Base-by-base conservation (phyloP, 2,113 vertebrate species). In the Rhinolophus sinicus region DNA sequence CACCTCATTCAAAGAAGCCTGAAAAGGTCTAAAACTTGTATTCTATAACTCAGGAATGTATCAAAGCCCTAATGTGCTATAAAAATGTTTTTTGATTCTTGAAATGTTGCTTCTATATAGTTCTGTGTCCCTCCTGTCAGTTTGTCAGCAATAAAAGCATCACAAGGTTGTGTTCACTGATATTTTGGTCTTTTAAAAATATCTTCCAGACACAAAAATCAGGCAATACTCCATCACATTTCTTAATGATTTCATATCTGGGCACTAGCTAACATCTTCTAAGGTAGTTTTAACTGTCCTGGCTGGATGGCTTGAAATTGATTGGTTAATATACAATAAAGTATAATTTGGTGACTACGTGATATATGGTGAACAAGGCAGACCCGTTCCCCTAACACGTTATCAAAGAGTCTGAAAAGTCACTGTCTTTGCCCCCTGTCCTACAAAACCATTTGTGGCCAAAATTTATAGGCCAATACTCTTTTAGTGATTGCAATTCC, bases 41-140 rank as follows among this genome's bases (percentile, higher is more conserved):
- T 91, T 77, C 40, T 67, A 14, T 69, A 93, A 81, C 30, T 65
- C 81, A 72, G 62, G 28, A 60, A 88, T 16, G 28, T 75, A 97
- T 56, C 54, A 96, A 96, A 97, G 90, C 50, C 44, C 40, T 83
- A 88, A 77, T 22, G 28, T 72, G 52, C 65, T 73, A 18, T 82
- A 90, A 81, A 90, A 87, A 64, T 16, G 18, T 4, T 67, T 95
- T 96, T 77, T 94, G 80, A 92, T 84, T 96, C 60, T 82, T 88
- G 47, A 97, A 96, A 67, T 88, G 92, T 88, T 91, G 47, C 72
- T 96, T 82, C 93, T 94, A 13, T 81, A 22, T 65, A 93, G 75
- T 90, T 95, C 85, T 85, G 16, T 95, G 62, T 82, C 60, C 47
- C 54, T 95, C 60, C 65, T 94, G 50, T 92, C 77, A 73, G 88